These are phyloP conservation scores for Nomada ruficornis DNA, from an alignment of 2,888 invertebrate species.

Conservation along the genomic window DNA sequence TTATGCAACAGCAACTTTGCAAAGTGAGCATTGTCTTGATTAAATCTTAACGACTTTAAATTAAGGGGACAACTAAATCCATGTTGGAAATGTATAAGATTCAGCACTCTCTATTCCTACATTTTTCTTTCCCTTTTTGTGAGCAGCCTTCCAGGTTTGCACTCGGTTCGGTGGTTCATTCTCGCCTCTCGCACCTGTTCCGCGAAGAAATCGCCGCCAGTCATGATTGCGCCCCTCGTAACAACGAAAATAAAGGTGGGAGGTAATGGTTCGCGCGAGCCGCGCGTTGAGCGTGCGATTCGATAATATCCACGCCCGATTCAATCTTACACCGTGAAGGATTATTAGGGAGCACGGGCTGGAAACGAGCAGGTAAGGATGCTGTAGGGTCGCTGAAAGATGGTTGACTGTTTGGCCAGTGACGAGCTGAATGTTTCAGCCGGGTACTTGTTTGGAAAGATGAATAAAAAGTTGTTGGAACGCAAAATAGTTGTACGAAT, in stretches of 20 bases:
- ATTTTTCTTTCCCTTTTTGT: constrained; percentile 12
- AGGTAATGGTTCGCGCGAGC: constrained; percentile 44
- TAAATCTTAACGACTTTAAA: no score
- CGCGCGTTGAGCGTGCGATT: constrained; percentile 38
- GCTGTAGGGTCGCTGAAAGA: background rate
- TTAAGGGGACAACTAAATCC: no score
- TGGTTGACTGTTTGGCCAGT: background rate
- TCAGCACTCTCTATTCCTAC: no score
- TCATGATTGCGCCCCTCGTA: constrained; percentile 52
- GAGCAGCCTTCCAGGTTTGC: constrained; percentile 5
- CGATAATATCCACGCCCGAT: constrained; percentile 65
- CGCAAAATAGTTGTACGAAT: background rate
- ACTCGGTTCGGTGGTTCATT: constrained; percentile 7
- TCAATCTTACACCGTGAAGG: constrained; percentile 48
- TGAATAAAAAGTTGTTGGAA: background rate
- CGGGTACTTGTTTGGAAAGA: background rate
- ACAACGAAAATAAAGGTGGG: constrained; percentile 51
- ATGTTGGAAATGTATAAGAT: no score
- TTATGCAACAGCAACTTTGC: no score
- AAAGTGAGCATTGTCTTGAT: no score
- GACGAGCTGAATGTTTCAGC: background rate
- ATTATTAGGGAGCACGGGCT: background rate
- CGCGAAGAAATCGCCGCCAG: constrained; percentile 43
- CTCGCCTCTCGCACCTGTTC: constrained; percentile 52
- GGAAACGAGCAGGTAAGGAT: constrained; percentile 5